These are phyloP conservation scores for Tor tambroides DNA, from an alignment of 2,113 vertebrate genomes.

Conservation along the genomic window DNA sequence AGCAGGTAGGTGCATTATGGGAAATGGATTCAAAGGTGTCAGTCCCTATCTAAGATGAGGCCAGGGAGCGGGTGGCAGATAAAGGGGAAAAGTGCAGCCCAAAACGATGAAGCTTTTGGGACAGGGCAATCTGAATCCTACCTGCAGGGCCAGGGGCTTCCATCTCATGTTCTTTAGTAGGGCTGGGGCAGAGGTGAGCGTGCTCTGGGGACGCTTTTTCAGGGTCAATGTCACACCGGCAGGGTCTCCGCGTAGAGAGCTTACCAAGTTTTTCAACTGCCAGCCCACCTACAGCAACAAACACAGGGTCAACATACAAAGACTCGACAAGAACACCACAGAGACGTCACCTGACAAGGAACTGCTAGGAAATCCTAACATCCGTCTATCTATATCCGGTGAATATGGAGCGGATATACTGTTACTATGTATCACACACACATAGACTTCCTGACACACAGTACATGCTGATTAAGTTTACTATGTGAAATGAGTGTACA, in stretches of 20 bases:
- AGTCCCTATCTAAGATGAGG: neutral
- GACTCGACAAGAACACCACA: conserved; percentile 47
- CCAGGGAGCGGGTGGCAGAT: neutral
- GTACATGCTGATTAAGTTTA: neutral
- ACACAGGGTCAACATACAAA: conserved; percentile 60
- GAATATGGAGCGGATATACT: conserved; percentile 27
- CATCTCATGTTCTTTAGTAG: conserved; percentile 99
- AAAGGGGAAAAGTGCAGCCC: conserved; percentile 20
- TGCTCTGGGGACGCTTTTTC: conserved; percentile 99
- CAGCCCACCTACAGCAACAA: conserved; percentile 73
- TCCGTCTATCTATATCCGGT: conserved; percentile 11
- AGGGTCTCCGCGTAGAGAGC: conserved; percentile 97
- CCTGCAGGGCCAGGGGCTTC: conserved; percentile 99
- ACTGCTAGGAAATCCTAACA: neutral
- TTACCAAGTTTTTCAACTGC: conserved; percentile 99
- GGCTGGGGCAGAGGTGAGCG: conserved; percentile 98
- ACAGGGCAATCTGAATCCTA: conserved; percentile 74
- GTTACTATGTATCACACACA: neutral
- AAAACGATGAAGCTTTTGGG: neutral
- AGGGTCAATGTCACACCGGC: conserved; percentile 99
- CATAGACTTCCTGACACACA: conserved; percentile 1
- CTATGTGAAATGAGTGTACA: neutral
- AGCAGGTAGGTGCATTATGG: conserved; percentile 24
- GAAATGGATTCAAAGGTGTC: conserved; percentile 17
- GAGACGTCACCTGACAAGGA: conserved; percentile 27